Conservation (phyloP, 2,888 invertebrate species). For the Omphaloscelis lunosa region DNA sequence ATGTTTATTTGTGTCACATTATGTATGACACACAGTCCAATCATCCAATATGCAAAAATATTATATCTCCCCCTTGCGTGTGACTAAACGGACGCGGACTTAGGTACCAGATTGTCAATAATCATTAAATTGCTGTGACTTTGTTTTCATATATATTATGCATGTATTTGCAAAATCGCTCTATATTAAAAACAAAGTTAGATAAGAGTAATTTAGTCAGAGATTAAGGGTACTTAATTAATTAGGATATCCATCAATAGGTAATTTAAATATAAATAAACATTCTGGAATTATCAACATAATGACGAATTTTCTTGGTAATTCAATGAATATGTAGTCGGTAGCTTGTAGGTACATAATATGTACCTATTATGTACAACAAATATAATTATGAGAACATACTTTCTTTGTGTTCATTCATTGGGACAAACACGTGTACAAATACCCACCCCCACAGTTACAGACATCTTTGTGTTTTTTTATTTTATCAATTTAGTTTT, state of each 20-base stretch:
- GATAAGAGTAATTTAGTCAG: slow-evolving; percentile 9
- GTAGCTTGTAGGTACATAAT: neutral
- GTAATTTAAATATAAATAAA: neutral
- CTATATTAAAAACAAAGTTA: neutral
- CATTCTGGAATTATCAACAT: neutral
- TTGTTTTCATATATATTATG: neutral
- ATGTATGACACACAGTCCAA: slow-evolving; percentile 27
- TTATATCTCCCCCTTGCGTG: slow-evolving; percentile 37
- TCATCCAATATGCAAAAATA: slow-evolving; percentile 27
- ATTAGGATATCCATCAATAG: neutral
- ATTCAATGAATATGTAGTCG: neutral
- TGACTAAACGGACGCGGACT: slow-evolving; percentile 40
- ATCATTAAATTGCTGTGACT: slow-evolving; percentile 22
- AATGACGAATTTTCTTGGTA: neutral
- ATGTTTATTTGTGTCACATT: slow-evolving; percentile 17
- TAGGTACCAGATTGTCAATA: slow-evolving; percentile 38
- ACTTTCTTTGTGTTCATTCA: neutral
- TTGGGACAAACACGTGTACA: slow-evolving; percentile 8
- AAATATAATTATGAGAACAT: neutral
- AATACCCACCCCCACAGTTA: neutral
- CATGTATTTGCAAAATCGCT: neutral
- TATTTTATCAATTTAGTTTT: neutral
- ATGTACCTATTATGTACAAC: too few species aligned
- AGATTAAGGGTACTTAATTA: slow-evolving; percentile 5
- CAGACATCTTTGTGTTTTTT: neutral